Evolutionary conservation across 2,113 vertebrate genomes (phyloP), one percentile per base, ranked within the genome.

Genomic region (Nothobranchius kuhntae): DNA sequence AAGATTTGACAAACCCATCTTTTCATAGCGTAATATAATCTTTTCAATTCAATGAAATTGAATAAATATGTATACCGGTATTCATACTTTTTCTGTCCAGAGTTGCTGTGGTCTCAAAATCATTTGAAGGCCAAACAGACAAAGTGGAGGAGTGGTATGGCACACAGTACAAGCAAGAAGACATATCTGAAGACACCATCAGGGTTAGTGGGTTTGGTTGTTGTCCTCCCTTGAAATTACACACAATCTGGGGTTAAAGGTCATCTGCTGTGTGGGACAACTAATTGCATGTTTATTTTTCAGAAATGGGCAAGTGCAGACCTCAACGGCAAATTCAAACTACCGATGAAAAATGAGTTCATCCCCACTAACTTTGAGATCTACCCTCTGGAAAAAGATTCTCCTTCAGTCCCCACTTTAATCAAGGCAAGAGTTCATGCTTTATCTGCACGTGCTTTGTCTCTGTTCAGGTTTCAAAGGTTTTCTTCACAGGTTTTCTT

Each of bases 341-440:
- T 99, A 48, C 98, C 98, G 3, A 96, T 95, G 93, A 99, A 91
- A 88, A 99, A 99, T 1, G 98, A 99, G 86, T 99, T 99, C 85
- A 99, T 99, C 90, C 98, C 98, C 30, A 96, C 95, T 14, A 95
- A 95, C 89, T 98, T 99, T 84, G 98, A 99, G 81, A 99, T 99
- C 87, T 94, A 98, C 67, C 87, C 96, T 1, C 89, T 98, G 48
- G 96, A 97, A 91, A 98, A 98, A 82, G 96, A 98, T 82, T 92
- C 96, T 0, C 91, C 95, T 3, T 80, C 95, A 13, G 93, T 94
- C 14, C 98, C 98, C 63, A 91, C 92, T 71, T 93, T 98, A 75
- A 95, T 99, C 85, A 99, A 98, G 95, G 98, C 95, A 68, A 87
- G 86, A 73, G 42, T 64, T 54, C 30, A 13, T 10, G 6, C 42